Base-by-base conservation (phyloP, 2,888 invertebrate species). In the Orchesellides sinensis region DNA sequence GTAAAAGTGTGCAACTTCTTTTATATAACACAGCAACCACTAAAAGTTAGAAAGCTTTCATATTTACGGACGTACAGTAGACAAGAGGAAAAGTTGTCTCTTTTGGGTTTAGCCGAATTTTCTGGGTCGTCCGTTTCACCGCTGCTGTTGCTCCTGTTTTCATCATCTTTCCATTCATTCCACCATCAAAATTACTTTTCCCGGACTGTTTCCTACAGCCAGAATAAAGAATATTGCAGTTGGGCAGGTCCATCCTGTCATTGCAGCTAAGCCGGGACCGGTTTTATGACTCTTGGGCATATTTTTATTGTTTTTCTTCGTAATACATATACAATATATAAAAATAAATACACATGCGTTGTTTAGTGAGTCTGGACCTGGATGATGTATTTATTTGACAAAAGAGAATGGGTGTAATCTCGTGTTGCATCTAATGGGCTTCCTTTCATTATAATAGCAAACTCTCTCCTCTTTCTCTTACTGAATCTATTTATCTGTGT, bases 361-460 rank as follows among this genome's bases (percentile, higher is more conserved):
- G 14, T 23, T 45, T 2, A 23, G 45, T n/a, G n/a, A n/a, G n/a
- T n/a, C n/a, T n/a, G n/a, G n/a, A n/a, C n/a, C n/a, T 35, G 35
- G 35, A 12, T 12, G 12, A 8, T 35, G 35, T 35, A 8, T 10
- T 17, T 21, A 49, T 49, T 17, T 19, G 40, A 17, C 32, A 59
- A 29, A 32, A 23, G 27, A 23, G 40, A 19, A 61, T 32, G 35
- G 49, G 73, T 63, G 40, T 35, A 54, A 74, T 74, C 74, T 74
- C 74, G 74, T 65, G 74, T 74, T 52, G 74, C 65, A 74, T 74
- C 74, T 74, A 74, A 74, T 74, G 65, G 74, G 54, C 23, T 59
- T 59, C 29, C 59, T 61, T 40, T 40, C 40, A 40, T 40, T 14
- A 40, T n/a, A 40, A 14, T 40, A n/a, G 40, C 10, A 40, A 40